A percentile compares a stretch with the other conserved stretches of the same genome.
Evolutionary conservation across 1,140 invertebrate species (phyloP).

Genomic region (Cecropterus lyciades): DNA sequence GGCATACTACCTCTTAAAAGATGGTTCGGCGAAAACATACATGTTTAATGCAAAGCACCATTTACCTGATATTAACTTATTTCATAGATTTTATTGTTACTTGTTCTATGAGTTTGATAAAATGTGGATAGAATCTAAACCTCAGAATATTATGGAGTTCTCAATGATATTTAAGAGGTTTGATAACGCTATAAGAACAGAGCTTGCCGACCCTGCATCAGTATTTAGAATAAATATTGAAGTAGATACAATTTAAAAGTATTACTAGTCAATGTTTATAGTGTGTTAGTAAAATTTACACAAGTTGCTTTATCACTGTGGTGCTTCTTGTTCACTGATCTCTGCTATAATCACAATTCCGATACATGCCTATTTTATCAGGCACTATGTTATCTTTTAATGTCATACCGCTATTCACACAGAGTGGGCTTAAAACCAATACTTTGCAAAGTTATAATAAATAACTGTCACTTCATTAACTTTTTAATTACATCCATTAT

Average conservation of each 20-base stretch:
- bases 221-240: conserved; percentile 90
- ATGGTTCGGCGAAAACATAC: conserved; percentile 94
- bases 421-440: no score
- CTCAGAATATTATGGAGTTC: conserved; percentile 97
- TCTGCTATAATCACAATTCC: background rate
- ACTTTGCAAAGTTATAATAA: no score
- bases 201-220: conserved; percentile 86
- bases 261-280: conserved; percentile 43
- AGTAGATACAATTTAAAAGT: conserved; percentile 86
- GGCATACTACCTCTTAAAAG: conserved; percentile 91
- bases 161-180: conserved; percentile 93
- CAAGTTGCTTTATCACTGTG: conserved; percentile 9
- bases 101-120: conserved; percentile 97
- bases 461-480: no score
- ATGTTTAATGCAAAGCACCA: conserved; percentile 94
- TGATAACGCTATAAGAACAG: conserved; percentile 88
- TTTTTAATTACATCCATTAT: no score
- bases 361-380: background rate
- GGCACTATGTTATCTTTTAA: no score
- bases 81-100: conserved; percentile 97
- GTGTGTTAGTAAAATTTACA: conserved; percentile 17
- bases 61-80: conserved; percentile 90
- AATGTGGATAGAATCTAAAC: conserved; percentile 96
- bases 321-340: conserved; percentile 10
- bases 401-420: no score